Base-by-base conservation (phyloP, 2,888 invertebrate genomes). In the Syritta pipiens region DNA sequence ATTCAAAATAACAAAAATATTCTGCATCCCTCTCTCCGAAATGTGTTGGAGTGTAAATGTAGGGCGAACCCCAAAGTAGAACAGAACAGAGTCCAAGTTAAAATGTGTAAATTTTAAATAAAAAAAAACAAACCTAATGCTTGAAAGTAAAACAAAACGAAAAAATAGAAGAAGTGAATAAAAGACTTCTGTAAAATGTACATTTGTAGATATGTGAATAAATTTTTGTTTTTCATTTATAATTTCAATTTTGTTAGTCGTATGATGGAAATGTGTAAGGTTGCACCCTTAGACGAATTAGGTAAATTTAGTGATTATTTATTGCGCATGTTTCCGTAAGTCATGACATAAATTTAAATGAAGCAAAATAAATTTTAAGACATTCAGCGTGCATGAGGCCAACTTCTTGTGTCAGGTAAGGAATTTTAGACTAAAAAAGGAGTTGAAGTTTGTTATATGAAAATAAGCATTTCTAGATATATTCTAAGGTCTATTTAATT, bases 181-280 rank as follows among this genome's bases (percentile, higher is more conserved):
- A 1, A 48, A 42, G 6, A 28, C 12, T n/a, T 60, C 32, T 63
- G n/a, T 32, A 28, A 37, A 32, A 20, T 65, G 59, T 77, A 60
- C 5, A 65, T 59, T 55, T 67, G 72, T 72, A 72, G 59, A 72
- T 72, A 65, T 62, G 32, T 71, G 59, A 19, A 60, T 44, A 74
- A 9, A n/a, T n/a, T n/a, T n/a, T 37, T n/a, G 32, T 60, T 22
- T 22, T 20, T 9, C n/a, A n/a, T 12, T n/a, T 6, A 1, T 1
- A 12, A 1, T 49, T 40, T 57, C n/a, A n/a, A n/a, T 37, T 37
- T 57, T 20, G 19, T 30, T 10, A 17, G 37, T 20, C 51, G 10
- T 35, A 24, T 14, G 37, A 37, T 46, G 12, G n/a, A n/a, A n/a
- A n/a, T n/a, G n/a, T n/a, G n/a, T n/a, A n/a, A 46, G 51, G 60